Evolutionary conservation across 2,113 vertebrate species (phyloP), one percentile per base, ranked within the genome.

Genomic region (Rallus limicola): DNA sequence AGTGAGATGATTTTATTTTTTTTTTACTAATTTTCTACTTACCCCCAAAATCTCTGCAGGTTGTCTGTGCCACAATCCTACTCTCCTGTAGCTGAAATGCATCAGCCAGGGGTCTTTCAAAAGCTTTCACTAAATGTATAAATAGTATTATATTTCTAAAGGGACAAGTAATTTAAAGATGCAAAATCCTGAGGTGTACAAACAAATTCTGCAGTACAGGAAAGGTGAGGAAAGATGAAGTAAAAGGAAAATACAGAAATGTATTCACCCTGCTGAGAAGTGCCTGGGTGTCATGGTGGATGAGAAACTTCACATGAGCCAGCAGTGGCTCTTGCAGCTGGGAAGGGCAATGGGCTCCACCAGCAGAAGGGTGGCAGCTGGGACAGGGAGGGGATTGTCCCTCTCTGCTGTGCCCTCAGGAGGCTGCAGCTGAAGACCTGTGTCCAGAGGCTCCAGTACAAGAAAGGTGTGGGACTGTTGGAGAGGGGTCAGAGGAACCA

Each of bases 31-130:
- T 46, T 46, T 13, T 62, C 86, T 63, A 33, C 20, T 42, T 79
- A 11, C 20, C 26, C 21, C 8, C 46, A 80, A 0, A 7, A 31
- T 40, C 44, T 60, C 53, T 53, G 28, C 1, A 8, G 14, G 3
- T 25, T 72, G 1, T 48, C 40, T 76, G 33, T 31, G n/a, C 28
- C 6, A 13, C 10, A 56, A n/a, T 55, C 21, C 4, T 69, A 2
- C 9, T 80, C 14, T 83, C 17, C n/a, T 42, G 34, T 17, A 60
- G 14, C 44, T 11, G 56, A 70, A 84, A 84, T 29, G 13, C 24
- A 56, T 42, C 25, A 60, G 6, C 9, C 25, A 60, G n/a, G 5
- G 16, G 17, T 21, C 13, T 76, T 63, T 62, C 67, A 46, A 81
- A 86, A 46, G 26, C 3, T 69, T 81, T 70, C 25, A 56, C 53